Evolutionary conservation across 2,113 vertebrate species (phyloP).

Genomic region (Trogon surrucura): DNA sequence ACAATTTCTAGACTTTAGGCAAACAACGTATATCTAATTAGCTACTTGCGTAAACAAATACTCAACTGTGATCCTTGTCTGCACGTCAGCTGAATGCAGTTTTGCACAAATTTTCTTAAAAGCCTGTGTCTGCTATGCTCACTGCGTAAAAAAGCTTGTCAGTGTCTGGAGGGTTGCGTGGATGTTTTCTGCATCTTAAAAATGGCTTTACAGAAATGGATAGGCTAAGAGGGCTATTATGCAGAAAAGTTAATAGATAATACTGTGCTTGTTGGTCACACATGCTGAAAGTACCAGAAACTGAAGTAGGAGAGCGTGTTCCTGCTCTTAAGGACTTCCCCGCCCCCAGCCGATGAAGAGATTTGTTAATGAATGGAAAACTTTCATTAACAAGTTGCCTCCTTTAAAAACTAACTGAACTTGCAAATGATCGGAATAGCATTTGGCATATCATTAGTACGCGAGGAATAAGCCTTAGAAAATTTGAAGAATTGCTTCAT

Average conservation of each 20-base stretch:
- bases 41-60: slow-evolving; percentile 23
- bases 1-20: neutral
- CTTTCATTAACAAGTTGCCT: slow-evolving; percentile 62
- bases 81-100: neutral
- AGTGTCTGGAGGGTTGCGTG: neutral
- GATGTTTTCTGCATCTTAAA: neutral
- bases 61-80: neutral
- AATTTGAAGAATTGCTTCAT: slow-evolving; percentile 60
- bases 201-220: neutral
- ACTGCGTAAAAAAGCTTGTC: neutral
- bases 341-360: neutral
- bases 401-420: slow-evolving; percentile 65
- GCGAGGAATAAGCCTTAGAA: slow-evolving; percentile 56
- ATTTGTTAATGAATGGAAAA: slow-evolving; percentile 68
- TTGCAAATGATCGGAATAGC: slow-evolving; percentile 60
- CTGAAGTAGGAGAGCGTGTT: slow-evolving; percentile 9
- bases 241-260: slow-evolving; percentile 19
- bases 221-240: slow-evolving; percentile 10
- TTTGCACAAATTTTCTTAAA: neutral
- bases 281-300: slow-evolving; percentile 17
- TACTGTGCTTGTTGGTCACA: slow-evolving; percentile 32
- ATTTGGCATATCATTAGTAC: slow-evolving; percentile 57
- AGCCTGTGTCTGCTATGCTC: neutral
- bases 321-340: slow-evolving; percentile 39
- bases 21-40: slow-evolving; percentile 14